phyloP scores from a whole-genome alignment of 2,113 vertebrate species.

The Pheucticus melanocephalus region DNA sequence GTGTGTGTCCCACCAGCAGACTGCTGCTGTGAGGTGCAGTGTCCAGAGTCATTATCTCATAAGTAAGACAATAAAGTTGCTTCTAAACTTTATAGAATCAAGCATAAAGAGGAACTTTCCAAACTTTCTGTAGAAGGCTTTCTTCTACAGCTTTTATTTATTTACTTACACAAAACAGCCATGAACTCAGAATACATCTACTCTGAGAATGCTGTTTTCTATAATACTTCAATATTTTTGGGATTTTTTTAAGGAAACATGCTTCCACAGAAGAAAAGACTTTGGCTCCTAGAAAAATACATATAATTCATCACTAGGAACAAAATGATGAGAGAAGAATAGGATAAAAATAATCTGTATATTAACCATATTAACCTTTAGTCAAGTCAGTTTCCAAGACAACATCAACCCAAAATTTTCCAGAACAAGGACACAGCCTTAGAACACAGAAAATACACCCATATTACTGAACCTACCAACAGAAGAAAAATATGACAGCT shows the following conservation, averaged over 20 bases:
- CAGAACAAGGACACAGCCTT: neutral
- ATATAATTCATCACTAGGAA: neutral
- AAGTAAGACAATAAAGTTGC: neutral
- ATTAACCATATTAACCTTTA: constrained; percentile 4
- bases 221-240: neutral
- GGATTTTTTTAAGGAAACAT: neutral
- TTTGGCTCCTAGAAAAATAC: neutral
- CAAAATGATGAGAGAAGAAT: neutral
- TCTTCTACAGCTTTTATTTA: neutral
- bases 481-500: neutral
- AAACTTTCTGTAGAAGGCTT: neutral
- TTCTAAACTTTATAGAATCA: neutral
- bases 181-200: neutral
- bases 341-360: constrained; percentile 14
- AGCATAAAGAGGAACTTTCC: neutral
- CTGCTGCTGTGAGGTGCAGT: fast-evolving
- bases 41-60: neutral
- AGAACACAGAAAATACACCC: neutral
- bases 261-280: neutral
- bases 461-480: neutral
- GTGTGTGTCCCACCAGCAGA: neutral
- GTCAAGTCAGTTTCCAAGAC: constrained; percentile 46
- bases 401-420: constrained; percentile 24
- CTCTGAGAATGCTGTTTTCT: neutral
- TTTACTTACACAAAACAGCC: neutral